phyloP scores from a whole-genome alignment of 2,113 vertebrate species.

The Lasiurus cinereus region DNA sequence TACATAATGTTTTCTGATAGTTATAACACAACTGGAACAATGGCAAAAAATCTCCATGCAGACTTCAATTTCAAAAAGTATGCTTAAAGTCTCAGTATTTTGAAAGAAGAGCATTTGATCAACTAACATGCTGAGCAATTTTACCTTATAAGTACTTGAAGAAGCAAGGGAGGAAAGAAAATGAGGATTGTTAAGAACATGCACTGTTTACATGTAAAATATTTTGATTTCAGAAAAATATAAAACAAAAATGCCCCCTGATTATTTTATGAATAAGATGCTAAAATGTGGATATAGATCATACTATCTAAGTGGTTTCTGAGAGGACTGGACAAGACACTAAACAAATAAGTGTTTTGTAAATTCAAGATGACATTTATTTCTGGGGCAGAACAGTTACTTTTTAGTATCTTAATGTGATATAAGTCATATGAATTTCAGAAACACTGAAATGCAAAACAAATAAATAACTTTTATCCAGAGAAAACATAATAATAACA shows the following conservation, averaged over 20 bases:
- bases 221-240: constrained; percentile 55
- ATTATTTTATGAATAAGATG: constrained; percentile 36
- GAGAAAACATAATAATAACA: constrained; percentile 32
- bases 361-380: constrained; percentile 40
- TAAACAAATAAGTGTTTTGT: constrained; percentile 4
- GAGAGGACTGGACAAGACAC: background rate
- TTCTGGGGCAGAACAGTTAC: background rate
- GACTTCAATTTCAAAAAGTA: constrained; percentile 22
- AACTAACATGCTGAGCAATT: background rate
- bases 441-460: constrained; percentile 53
- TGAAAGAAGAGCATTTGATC: constrained; percentile 16
- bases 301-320: background rate
- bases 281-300: constrained; percentile 48
- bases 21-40: background rate
- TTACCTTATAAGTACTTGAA: background rate
- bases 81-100: background rate
- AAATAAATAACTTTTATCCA: constrained; percentile 55
- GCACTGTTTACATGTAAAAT: background rate
- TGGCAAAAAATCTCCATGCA: background rate
- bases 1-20: background rate
- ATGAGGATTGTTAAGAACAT: background rate
- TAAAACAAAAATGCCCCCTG: background rate
- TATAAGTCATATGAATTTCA: constrained; percentile 38
- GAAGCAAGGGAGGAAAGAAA: constrained; percentile 38
- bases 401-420: constrained; percentile 37